Base-by-base conservation (phyloP, 1,140 invertebrate genomes). In the Matsumurasca onukii region DNA sequence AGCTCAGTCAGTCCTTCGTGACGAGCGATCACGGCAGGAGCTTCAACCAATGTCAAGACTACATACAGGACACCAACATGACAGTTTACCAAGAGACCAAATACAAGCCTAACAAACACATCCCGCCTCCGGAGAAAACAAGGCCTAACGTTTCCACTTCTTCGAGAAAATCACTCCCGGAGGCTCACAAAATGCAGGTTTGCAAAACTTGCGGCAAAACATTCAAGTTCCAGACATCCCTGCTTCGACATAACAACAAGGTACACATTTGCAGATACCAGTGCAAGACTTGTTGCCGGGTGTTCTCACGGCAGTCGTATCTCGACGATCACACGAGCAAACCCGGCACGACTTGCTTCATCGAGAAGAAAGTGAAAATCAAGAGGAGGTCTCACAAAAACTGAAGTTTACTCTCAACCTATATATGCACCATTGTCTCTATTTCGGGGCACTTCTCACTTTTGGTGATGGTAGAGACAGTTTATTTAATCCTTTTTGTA, bases 191-290 rank as follows among this genome's bases (percentile, higher is more conserved):
- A 34, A 45, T 69, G 1, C 74, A 74, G 49, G 73, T 68, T 51
- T 75, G 74, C 67, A 49, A 69, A 20, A 70, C 69, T 25, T 75
- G 74, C 52, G 72, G 72, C 25, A 75, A 75, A 68, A 62, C 73
- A 5, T 75, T 75, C 51, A 74, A 75, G 51, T 75, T 74, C 48
- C 73, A 74, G 39, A 75, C 74, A 29, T 75, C 74, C 1, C 63
- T 75, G n/a, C 69, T 74, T 12, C 72, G 74, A 31, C 74, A 75
- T 51, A 75, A 75, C 29, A 75, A 74, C 51, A 75, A 75, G 52
- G 73, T 75, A 15, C 74, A 75, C 39, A 74, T 74, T 31, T 72
- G 72, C 65, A 74, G 73, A 45, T 75, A 75, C 34, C 72, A 72
- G 48, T 75, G 74, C 67, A 71, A 71, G 15, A 73, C 74, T 30